Base-by-base conservation (phyloP, 2,113 vertebrate species). In the Crocuta crocuta region DNA sequence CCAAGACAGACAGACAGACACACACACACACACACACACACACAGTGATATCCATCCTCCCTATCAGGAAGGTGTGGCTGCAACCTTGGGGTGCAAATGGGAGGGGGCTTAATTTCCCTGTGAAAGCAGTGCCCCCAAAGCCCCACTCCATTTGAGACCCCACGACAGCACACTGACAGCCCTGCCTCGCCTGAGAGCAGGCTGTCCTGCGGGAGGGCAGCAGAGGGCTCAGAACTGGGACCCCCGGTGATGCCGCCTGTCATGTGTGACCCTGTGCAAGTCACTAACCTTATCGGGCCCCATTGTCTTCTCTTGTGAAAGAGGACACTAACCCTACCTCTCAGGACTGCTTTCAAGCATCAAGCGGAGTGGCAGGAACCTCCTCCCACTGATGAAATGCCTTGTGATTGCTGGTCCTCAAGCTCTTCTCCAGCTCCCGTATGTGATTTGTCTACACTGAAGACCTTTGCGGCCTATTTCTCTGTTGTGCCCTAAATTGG, bases 321-420 rank as follows among this genome's bases (percentile, higher is more conserved):
- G 79, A 26, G 79, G 61, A 26, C 50, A 71, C 15, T 53, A 55
- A 91, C 73, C 84, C 95, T 96, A 78, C 97, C 94, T 96, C 93
- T 91, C n/a, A 71, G 79, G 80, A 43, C 48, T 61, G 91, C 73
- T 66, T 43, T 89, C 55, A 10, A 19, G 68, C 26, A 82, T 76
- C 26, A 55, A 86, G 53, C 0, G 1, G 28, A 94, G 23, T 10
- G 31, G 55, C 1, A 0, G 0, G 12, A 94, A 61, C n/a, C 9
- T 76, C 2, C 10, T 28, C 12, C 15, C 13, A 31, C 10, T 3
- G 1, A 16, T 11, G 15, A 55, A 63, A 24, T 4, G 43, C 53
- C 10, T 35, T 3, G 0, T 61, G 16, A 8, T n/a, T 39, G 1
- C 33, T 55, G 39, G 13, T 26, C 13, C 76, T 33, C 9, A 4